These are phyloP conservation scores for Stramonita haemastoma DNA, from an alignment of 2,888 invertebrate species.

Conservation along the genomic window DNA sequence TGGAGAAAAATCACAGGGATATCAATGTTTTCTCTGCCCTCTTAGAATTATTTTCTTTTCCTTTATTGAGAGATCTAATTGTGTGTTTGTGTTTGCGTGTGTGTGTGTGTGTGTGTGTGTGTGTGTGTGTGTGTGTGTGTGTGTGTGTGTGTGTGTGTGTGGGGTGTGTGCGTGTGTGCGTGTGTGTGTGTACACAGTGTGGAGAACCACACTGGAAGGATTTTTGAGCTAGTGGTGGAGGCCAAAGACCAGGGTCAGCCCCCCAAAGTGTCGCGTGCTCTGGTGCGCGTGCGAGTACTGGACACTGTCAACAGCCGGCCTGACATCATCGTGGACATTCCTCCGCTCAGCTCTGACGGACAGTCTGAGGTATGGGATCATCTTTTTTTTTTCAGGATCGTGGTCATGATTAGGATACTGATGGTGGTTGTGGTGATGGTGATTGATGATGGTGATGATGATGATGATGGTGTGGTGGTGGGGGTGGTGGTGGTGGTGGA, in stretches of 20 bases:
- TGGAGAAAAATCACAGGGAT: no score
- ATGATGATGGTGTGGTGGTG: no score
- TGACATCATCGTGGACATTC: constrained; percentile 48
- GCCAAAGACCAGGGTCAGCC: constrained; percentile 50
- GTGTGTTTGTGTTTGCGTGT: constrained; percentile 11
- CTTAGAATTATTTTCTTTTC: no score
- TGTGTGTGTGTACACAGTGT: background rate
- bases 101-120: background rate
- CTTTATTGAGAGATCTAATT: background rate
- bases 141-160: background rate
- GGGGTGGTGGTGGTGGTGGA: no score
- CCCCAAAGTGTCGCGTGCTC: constrained; percentile 47
- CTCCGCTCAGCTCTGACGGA: constrained; percentile 32
- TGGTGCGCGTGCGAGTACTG: constrained; percentile 46
- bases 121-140: background rate
- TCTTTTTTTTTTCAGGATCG: background rate
- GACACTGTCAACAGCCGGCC: constrained; percentile 51
- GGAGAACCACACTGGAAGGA: constrained; percentile 40
- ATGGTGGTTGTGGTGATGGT: no score
- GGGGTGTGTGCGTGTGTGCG: background rate
- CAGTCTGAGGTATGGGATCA: constrained; percentile 41
- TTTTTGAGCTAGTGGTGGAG: constrained; percentile 48
- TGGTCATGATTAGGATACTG: background rate
- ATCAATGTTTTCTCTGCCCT: no score
- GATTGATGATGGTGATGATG: no score